phyloP scores from a whole-genome alignment of 2,797 vertebrate genomes.

The Chelonia mydas region DNA sequence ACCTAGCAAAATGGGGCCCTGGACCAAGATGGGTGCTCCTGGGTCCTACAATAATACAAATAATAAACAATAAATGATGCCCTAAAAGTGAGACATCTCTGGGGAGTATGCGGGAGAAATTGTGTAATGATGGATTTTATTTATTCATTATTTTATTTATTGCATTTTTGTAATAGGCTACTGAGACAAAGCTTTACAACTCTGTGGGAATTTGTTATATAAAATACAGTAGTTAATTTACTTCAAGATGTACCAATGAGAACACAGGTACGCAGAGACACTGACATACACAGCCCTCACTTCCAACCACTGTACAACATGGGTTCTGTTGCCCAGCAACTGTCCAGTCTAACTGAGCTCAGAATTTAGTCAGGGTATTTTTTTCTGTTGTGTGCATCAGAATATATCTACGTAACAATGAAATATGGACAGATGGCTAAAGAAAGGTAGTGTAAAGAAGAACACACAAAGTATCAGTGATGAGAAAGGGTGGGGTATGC shows the following conservation, averaged over 20 bases:
- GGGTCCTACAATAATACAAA: neutral
- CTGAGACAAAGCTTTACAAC: neutral
- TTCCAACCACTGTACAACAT: too few species aligned
- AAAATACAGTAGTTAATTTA: neutral
- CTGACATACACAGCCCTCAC: too few species aligned
- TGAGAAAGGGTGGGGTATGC: neutral
- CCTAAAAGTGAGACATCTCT: neutral
- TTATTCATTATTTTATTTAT: neutral
- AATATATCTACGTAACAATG: neutral
- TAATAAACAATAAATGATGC: neutral
- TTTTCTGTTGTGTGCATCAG: neutral
- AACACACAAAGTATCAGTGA: neutral
- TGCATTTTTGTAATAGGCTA: neutral
- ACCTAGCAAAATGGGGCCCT: neutral
- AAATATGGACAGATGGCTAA: neutral
- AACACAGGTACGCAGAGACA: too few species aligned
- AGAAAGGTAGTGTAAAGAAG: neutral
- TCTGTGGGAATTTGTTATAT: too few species aligned
- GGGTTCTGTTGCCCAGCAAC: too few species aligned
- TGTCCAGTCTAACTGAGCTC: too few species aligned
- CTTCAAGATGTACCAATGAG: too few species aligned
- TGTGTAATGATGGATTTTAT: neutral
- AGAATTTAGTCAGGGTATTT: too few species aligned
- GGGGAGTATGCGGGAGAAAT: neutral
- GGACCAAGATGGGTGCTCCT: neutral